A percentile compares a stretch with the other conserved stretches of the same genome.
phyloP scores from a whole-genome alignment of 2,113 vertebrate species.

The Tupaia chinensis region DNA sequence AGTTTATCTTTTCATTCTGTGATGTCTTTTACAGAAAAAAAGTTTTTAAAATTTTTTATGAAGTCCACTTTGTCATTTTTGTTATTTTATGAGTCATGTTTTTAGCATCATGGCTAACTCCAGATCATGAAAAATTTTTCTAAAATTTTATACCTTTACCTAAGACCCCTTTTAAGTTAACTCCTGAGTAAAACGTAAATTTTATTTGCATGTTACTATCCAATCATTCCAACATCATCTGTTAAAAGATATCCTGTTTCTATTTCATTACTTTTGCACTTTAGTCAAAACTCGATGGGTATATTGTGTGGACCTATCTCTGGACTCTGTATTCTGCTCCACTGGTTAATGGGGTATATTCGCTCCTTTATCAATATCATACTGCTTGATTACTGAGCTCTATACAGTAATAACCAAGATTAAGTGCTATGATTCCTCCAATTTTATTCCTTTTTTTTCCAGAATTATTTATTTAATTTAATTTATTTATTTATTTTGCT shows the following conservation, averaged over 20 bases:
- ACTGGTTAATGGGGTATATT: background rate
- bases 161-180: background rate
- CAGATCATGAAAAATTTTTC: background rate
- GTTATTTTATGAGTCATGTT: constrained; percentile 18
- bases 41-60: background rate
- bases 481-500: background rate
- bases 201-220: background rate
- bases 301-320: background rate
- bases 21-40: background rate
- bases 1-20: background rate
- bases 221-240: background rate
- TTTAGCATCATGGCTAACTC: background rate
- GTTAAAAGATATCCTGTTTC: background rate
- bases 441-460: constrained; percentile 11
- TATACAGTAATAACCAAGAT: background rate
- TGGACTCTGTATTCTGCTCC: background rate
- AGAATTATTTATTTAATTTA: background rate
- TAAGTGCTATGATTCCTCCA: background rate
- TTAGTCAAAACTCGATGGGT: background rate
- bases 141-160: background rate
- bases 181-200: background rate
- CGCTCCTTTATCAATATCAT: background rate
- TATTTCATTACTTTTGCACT: background rate
- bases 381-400: background rate
- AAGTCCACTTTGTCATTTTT: background rate